Conservation (phyloP, 2,113 vertebrate species). For the Phalacrocorax brasilianus region DNA sequence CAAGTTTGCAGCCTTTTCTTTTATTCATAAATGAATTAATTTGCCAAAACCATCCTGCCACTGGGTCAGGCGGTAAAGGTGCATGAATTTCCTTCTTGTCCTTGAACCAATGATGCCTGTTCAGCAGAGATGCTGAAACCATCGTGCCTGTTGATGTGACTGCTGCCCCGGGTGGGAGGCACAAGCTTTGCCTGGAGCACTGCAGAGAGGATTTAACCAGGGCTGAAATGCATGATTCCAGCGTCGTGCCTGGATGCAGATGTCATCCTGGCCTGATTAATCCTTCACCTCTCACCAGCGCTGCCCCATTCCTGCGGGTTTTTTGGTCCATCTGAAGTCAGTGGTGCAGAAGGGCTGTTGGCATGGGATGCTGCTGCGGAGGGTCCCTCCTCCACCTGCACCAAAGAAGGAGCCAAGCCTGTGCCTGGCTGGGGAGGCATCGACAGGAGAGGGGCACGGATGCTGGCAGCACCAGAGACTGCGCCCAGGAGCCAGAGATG, state of each 20-base stretch:
- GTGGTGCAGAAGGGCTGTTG: not conserved
- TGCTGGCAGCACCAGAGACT: not conserved
- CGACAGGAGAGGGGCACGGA: not conserved
- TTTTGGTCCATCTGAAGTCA: not conserved
- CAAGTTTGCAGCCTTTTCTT: accelerated
- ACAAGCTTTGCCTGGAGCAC: not conserved
- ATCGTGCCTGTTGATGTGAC: not conserved
- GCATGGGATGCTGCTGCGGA: accelerated
- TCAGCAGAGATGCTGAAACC: not conserved
- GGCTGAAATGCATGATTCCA: not conserved
- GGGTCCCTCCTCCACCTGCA: not conserved
- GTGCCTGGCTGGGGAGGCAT: not conserved
- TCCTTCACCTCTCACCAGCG: not conserved
- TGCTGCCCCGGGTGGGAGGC: accelerated
- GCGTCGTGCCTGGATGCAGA: not conserved
- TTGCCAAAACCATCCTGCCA: not conserved
- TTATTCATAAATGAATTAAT: not conserved
- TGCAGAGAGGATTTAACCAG: not conserved
- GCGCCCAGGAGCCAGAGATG: too few species aligned
- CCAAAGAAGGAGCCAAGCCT: accelerated
- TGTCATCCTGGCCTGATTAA: accelerated
- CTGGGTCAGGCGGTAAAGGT: not conserved
- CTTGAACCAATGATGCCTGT: not conserved
- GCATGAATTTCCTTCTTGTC: not conserved
- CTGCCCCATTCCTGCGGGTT: not conserved